Evolutionary conservation across 2,113 vertebrate species (phyloP).

Genomic region (Neolamprologus cancellatus): DNA sequence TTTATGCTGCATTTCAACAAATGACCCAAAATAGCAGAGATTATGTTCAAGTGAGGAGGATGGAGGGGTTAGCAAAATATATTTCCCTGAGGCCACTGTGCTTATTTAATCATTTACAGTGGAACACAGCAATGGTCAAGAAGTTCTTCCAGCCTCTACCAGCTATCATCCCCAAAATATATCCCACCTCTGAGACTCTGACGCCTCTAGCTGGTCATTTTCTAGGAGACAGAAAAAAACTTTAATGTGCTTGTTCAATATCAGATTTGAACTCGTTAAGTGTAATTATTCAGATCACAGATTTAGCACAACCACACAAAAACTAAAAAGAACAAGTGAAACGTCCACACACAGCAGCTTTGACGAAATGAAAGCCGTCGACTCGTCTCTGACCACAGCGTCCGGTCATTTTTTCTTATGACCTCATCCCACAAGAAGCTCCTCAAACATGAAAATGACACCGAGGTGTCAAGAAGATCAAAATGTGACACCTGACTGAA

Average conservation of each 20-base stretch:
- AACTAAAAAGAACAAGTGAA: background rate
- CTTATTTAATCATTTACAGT: background rate
- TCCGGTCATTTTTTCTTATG: background rate
- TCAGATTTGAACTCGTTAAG: background rate
- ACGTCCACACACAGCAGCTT: background rate
- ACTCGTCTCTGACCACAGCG: background rate
- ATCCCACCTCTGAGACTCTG: background rate
- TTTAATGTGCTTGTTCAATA: background rate
- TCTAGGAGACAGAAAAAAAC: background rate
- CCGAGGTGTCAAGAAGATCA: background rate
- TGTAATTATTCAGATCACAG: background rate
- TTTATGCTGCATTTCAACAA: background rate
- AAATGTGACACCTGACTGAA: background rate
- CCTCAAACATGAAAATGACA: background rate
- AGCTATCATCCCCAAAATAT: background rate
- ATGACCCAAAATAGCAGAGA: background rate
- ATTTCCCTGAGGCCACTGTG: background rate
- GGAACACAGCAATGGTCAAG: background rate
- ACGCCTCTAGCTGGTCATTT: background rate
- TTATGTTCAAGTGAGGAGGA: background rate
- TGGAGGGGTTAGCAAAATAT: background rate
- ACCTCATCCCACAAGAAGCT: background rate
- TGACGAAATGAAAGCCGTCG: background rate
- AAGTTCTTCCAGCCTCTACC: background rate
- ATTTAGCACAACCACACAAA: background rate